Conservation (phyloP, 2,888 invertebrate genomes). For the Seira musarum region DNA sequence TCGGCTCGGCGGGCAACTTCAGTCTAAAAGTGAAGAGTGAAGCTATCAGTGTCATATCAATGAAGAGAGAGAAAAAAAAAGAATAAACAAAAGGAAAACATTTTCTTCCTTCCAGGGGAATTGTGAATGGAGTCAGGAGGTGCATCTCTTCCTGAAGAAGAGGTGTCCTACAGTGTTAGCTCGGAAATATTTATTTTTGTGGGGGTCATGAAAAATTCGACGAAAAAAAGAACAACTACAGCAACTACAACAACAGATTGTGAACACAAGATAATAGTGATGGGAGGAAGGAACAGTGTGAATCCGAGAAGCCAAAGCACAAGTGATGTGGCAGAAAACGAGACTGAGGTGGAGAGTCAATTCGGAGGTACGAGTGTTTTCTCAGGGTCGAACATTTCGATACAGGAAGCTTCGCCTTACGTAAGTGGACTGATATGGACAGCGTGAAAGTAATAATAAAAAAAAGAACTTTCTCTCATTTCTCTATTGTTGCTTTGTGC, state of each 20-base stretch:
- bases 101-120: background rate
- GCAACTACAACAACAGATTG: too few species aligned
- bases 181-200: too few species aligned
- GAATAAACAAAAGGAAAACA: background rate
- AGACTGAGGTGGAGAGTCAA: constrained; percentile 50
- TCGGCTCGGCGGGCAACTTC: background rate
- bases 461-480: too few species aligned
- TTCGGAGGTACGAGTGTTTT: constrained; percentile 30
- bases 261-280: background rate
- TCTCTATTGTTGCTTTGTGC: too few species aligned
- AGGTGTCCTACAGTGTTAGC: constrained; percentile 17
- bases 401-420: constrained; percentile 48
- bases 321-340: constrained; percentile 41
- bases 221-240: too few species aligned
- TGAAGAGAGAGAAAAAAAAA: too few species aligned
- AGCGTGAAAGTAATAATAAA: too few species aligned
- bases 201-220: constrained; percentile 49
- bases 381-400: constrained; percentile 51
- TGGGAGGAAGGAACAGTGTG: constrained; percentile 53
- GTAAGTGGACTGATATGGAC: constrained; percentile 18
- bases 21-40: too few species aligned
- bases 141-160: constrained; percentile 39
- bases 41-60: too few species aligned
- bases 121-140: constrained; percentile 38
- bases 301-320: constrained; percentile 42